Base-by-base conservation (phyloP, 1,140 invertebrate species). In the Portunus trituberculatus region DNA sequence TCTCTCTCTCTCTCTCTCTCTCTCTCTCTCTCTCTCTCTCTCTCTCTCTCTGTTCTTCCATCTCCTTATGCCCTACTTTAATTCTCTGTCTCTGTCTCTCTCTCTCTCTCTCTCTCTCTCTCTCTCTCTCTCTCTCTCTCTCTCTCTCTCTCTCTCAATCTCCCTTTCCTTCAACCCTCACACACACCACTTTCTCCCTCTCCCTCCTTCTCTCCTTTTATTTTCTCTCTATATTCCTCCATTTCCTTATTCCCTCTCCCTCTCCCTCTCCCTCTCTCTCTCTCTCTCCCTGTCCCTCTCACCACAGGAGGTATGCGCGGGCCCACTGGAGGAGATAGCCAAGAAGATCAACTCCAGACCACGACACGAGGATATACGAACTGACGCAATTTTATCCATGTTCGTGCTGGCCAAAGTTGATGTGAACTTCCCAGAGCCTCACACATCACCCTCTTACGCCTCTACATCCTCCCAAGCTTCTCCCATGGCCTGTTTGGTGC, bases 341-440 rank as follows among this genome's bases (percentile, higher is more conserved):
- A 97, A 98, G 82, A 98, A 98, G 96, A 98, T 99, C 96, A 99
- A 99, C 97, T 98, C 98, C 45, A 98, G 96, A 0, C 98, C 98
- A 45, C 98, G 96, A 20, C 98, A 98, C 96, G 98, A 98, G 67
- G 98, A 98, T 96, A 98, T 99, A 93, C 98, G 98, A 96, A 98
- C 98, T n/a, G 98, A 99, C 97, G 98, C 98, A 46, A 97, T 99
- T n/a, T 97, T 99, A 16, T 99, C 98, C 96, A 98, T 99, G 96
- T 98, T 99, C 97, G 99, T 99, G 97, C 98, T 99, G 97, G 98
- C 98, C 29, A 98, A 99, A 97, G 98, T 99, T n/a, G 98, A 98
- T 97, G 98, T 98, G 59, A 97, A 98, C 31, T 95, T 97, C 45
- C 97, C 97, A 0, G 96, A 96, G 93, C 91, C 96, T 0, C 96